Evolutionary conservation across 2,888 invertebrate genomes (phyloP).

Genomic region (Oxytorus armatus): DNA sequence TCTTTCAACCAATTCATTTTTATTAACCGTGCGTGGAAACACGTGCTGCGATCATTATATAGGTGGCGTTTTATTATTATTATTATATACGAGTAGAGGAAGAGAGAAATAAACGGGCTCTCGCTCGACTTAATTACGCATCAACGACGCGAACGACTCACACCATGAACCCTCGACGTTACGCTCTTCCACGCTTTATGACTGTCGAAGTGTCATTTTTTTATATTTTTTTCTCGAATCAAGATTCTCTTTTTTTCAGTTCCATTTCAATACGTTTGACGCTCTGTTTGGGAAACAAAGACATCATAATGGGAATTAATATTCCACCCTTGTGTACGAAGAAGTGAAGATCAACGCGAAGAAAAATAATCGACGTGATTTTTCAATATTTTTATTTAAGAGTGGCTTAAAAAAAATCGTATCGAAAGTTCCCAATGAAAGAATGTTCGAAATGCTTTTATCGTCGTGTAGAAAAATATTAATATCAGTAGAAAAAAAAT

Average conservation of each 20-base stretch:
- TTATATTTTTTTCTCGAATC: neutral
- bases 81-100: slow-evolving; percentile 37
- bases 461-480: no score
- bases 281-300: neutral
- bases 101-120: slow-evolving; percentile 31
- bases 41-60: slow-evolving; percentile 74
- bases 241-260: neutral
- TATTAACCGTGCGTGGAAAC: slow-evolving; percentile 66
- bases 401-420: no score
- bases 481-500: no score
- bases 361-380: no score
- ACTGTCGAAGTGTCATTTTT: neutral
- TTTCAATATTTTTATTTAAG: no score
- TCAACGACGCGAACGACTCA: slow-evolving; percentile 48
- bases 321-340: no score
- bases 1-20: slow-evolving; percentile 60
- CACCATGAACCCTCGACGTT: neutral
- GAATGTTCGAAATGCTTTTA: no score
- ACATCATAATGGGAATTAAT: no score
- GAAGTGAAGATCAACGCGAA: no score
- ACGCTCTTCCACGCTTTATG: slow-evolving; percentile 31
- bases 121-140: slow-evolving; percentile 39
- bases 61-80: slow-evolving; percentile 71
- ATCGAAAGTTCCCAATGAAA: no score
- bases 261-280: no score